A percentile compares a stretch with the other conserved stretches of the same genome.
These are phyloP conservation scores for Eucidaris tribuloides DNA, from an alignment of 35 echinoderm and acorn worm species.

Conservation along the genomic window DNA sequence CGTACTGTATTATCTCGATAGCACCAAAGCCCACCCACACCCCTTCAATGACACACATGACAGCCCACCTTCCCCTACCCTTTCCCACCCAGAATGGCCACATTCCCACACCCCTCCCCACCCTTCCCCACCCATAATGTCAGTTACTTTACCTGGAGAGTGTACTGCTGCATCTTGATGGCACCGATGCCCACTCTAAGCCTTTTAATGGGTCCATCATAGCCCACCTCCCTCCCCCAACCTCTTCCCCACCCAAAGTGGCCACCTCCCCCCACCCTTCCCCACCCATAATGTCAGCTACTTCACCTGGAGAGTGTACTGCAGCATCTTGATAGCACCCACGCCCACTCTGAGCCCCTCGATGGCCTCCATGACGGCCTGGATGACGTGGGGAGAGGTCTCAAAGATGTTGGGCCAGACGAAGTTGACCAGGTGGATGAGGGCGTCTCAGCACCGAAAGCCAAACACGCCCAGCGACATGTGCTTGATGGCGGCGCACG, in stretches of 20 bases:
- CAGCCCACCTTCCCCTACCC: conserved; percentile 76
- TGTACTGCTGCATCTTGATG: conserved; percentile 76
- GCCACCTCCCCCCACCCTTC: neutral
- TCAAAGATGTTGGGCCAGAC: conserved; percentile 99
- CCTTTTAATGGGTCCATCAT: conserved; percentile 86
- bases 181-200: conserved; percentile 76
- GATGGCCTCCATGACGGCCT: conserved; percentile 91
- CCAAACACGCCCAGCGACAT: conserved; percentile 98
- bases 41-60: too few species aligned
- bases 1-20: too few species aligned
- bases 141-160: conserved; percentile 85
- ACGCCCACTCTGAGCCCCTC: conserved; percentile 91
- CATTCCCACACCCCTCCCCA: too few species aligned
- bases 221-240: too few species aligned
- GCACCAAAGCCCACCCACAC: too few species aligned
- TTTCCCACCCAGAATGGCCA: too few species aligned
- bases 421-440: conserved; percentile 93
- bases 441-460: conserved; percentile 88
- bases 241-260: too few species aligned
- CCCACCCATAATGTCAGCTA: neutral
- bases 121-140: too few species aligned
- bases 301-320: conserved; percentile 90
- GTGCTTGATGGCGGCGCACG: conserved; percentile 97
- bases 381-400: conserved; percentile 99
- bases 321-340: conserved; percentile 81